Conservation (phyloP, 2,888 invertebrate species). For the Callosobruchus maculatus region DNA sequence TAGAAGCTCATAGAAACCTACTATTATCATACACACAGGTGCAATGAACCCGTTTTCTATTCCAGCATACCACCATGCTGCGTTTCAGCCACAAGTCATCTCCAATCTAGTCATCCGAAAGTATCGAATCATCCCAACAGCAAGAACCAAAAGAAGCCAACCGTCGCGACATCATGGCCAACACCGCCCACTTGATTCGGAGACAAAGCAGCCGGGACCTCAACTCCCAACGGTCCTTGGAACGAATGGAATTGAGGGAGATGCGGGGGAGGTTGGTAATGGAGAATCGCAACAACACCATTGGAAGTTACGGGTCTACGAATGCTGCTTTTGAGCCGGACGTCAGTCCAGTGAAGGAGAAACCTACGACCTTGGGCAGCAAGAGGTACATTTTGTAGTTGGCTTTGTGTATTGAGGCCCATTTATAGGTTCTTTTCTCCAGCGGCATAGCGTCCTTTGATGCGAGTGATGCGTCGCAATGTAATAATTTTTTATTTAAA, state of each 20-base stretch:
- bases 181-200: slow-evolving; percentile 83
- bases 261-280: slow-evolving; percentile 75
- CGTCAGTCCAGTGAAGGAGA: slow-evolving; percentile 54
- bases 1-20: too few relatives aligned
- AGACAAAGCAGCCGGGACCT: slow-evolving; percentile 85
- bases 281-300: slow-evolving; percentile 57
- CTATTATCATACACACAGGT: too few relatives aligned
- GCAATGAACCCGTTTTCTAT: background rate
- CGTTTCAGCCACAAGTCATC: background rate
- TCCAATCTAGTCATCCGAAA: background rate
- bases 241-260: slow-evolving; percentile 83
- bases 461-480: too few relatives aligned
- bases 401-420: too few relatives aligned
- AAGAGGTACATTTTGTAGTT: slow-evolving; percentile 47
- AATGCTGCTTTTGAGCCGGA: slow-evolving; percentile 74
- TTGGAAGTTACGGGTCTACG: slow-evolving; percentile 77
- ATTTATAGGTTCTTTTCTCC: too few relatives aligned
- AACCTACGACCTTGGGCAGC: slow-evolving; percentile 50
- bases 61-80: background rate
- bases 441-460: too few relatives aligned
- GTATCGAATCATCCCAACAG: background rate
- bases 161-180: slow-evolving; percentile 63
- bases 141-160: slow-evolving; percentile 41
- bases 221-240: slow-evolving; percentile 74
- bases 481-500: too few relatives aligned